Evolutionary conservation across 2,888 invertebrate genomes (phyloP).

Genomic region (Campoletis raptor): DNA sequence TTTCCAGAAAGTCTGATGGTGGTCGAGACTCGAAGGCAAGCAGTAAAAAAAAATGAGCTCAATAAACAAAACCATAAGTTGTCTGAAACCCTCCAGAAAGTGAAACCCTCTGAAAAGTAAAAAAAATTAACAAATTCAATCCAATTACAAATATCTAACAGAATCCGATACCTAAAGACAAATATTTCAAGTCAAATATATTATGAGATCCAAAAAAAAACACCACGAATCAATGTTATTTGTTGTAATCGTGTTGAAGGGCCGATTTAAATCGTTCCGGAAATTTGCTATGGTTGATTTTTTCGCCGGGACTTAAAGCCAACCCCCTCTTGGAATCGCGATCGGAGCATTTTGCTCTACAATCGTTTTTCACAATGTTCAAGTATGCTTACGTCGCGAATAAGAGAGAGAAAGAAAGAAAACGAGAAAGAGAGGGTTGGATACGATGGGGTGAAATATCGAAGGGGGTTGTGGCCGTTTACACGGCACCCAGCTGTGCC

Average conservation of each 20-base stretch:
- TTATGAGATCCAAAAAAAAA: not conserved
- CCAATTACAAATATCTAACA: not conserved
- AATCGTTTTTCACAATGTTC: slow-evolving; percentile 59
- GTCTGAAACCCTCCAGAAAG: not conserved
- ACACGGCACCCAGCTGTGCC: slow-evolving; percentile 82
- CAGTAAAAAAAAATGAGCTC: not conserved
- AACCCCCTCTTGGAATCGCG: slow-evolving; percentile 15
- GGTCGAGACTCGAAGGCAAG: not conserved
- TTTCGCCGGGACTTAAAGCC: slow-evolving; percentile 37
- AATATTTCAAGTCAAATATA: slow-evolving; percentile 21
- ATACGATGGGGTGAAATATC: slow-evolving; percentile 4
- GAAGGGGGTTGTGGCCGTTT: slow-evolving; percentile 60
- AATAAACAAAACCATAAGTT: no score
- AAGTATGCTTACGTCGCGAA: slow-evolving; percentile 24
- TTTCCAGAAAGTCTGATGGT: not conserved
- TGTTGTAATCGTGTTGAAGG: slow-evolving; percentile 28
- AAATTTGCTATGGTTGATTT: slow-evolving; percentile 46
- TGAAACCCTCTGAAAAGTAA: not conserved
- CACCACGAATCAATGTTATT: slow-evolving; percentile 43
- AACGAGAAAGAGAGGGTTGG: slow-evolving; percentile 2
- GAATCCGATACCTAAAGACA: not conserved
- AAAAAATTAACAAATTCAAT: not conserved
- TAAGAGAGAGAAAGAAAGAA: not conserved
- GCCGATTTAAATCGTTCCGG: slow-evolving; percentile 54
- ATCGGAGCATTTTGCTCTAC: slow-evolving; percentile 41